Evolutionary conservation across 2,888 invertebrate genomes (phyloP).

Genomic region (Bellardia bayeri): DNA sequence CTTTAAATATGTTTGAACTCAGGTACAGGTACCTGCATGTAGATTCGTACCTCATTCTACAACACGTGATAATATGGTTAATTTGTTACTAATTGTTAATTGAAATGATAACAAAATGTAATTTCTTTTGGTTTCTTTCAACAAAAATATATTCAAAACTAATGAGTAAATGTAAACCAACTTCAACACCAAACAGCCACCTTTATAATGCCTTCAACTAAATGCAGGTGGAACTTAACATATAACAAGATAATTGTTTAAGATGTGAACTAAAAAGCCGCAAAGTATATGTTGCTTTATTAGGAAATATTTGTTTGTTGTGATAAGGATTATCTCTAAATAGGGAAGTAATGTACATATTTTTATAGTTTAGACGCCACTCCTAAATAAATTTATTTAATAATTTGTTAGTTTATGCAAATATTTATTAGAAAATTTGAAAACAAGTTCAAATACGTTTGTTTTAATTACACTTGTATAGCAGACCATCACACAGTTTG

Average conservation of each 20-base stretch:
- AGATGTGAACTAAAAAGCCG: constrained; percentile 31
- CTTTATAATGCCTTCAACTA: not conserved
- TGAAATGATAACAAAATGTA: constrained; percentile 58
- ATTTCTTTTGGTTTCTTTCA: not conserved
- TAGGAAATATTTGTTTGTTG: constrained; percentile 27
- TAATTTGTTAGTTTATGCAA: not conserved
- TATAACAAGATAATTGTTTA: constrained; percentile 7
- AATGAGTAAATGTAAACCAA: constrained; percentile 40
- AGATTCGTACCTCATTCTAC: not conserved
- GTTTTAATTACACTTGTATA: no score
- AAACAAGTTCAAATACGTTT: no score
- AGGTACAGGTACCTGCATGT: constrained; percentile 37
- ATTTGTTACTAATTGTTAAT: constrained; percentile 67
- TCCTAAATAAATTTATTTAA: constrained; percentile 61
- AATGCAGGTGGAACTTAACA: constrained; percentile 34
- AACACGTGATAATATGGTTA: constrained; percentile 58
- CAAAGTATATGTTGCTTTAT: not conserved
- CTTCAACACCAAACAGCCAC: constrained; percentile 18
- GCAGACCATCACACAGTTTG: no score
- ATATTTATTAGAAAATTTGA: no score
- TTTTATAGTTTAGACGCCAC: constrained; percentile 37
- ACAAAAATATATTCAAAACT: constrained; percentile 20
- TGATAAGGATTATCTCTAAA: constrained; percentile 38
- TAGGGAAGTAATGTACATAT: not conserved
- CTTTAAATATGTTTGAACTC: not conserved